Base-by-base conservation (phyloP, 2,113 vertebrate species). In the Anoura caudifer region DNA sequence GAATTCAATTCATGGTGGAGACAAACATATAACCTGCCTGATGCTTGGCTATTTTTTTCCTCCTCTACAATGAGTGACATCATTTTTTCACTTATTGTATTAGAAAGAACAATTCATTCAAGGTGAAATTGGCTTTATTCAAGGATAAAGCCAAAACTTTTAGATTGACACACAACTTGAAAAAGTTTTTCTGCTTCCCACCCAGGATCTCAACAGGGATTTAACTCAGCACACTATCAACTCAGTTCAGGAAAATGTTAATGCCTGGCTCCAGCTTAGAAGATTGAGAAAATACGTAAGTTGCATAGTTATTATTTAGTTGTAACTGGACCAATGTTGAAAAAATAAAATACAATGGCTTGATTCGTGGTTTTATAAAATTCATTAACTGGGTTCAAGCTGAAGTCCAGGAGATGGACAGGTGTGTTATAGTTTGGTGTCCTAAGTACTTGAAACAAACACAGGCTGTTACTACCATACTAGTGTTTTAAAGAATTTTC, bases 81-180 rank as follows among this genome's bases (percentile, higher is more conserved):
- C 41, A 56, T 67, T 65, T 82, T 67, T 82, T 97, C 69, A 97
- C 19, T 90, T 97, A 94, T 83, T 96, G 79, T 82, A 80, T 73
- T 91, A 85, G 73, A 97, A 94, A 95, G 90, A 97, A 47, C 86
- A 89, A 97, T 94, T 97, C 59, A 91, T 93, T 97, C 80, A 84
- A 97, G 72, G 76, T 77, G 67, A 96, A 96, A 95, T 8, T 65
- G 79, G 54, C 2, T 38, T 61, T 56, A 92, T 88, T 93, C 86
- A 92, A 76, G 33, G 45, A 95, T 97, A 96, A 97, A 98, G 87
- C 0, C 96, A 96, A 94, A 92, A 11, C 45, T 63, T 92, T 95
- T 50, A 80, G 75, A 45, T 63, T 93, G 28, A 84, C 70, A 93
- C 12, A 59, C 47, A 86, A 79, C 17, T 89, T 38, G 77, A 84